Base-by-base conservation (phyloP, 2,888 invertebrate species). In the Euplexia lucipara region DNA sequence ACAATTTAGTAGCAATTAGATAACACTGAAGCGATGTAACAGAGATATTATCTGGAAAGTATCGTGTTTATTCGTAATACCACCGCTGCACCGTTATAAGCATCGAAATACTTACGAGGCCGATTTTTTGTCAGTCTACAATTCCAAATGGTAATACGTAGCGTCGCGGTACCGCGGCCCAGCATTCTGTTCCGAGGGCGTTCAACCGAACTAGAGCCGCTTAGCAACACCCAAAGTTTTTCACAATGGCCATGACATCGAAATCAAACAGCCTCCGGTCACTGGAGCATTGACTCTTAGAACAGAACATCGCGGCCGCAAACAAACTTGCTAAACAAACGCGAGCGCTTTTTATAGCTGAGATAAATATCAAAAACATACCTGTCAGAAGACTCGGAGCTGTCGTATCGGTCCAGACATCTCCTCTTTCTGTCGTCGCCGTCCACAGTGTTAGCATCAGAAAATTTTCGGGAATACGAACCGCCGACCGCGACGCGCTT, bases 311-410 rank as follows among this genome's bases (percentile, higher is more conserved):
- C 86, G 88, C 86, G 87, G 86, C 82, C 79, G 84, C 86, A 87
- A 89, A 88, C 88, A 89, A 88, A 86, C 75, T 79, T 78, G 84
- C 81, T 74, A 78, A 75, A 72, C 59, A 75, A 54, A 79, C 68
- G 74, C 63, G 63, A 60, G 58, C 59, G 72, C 66, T 70, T 48
- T 70, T n/a, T 80, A 82, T 86, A 83, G 57, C 63, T 88, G 84
- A 88, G 85, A 80, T 75, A 88, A 86, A 86, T 78, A 16, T 73
- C 58, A 69, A 71, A 54, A 75, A 90, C 96, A 96, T 93, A 98
- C 98, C 98, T 98, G 97, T 98, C 98, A 95, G 98, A 98, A 88
- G 98, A 98, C 96, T 98, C 98, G 88, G 98, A 98, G 94, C 98
- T 98, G 96, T 98, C 98, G 96, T 98, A 98, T 96, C 98, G 97